Evolutionary conservation across 37 sponge, comb jelly and placozoan species (phyloP), one percentile per base, ranked within the genome.

Genomic region (Haliclona indistincta): DNA sequence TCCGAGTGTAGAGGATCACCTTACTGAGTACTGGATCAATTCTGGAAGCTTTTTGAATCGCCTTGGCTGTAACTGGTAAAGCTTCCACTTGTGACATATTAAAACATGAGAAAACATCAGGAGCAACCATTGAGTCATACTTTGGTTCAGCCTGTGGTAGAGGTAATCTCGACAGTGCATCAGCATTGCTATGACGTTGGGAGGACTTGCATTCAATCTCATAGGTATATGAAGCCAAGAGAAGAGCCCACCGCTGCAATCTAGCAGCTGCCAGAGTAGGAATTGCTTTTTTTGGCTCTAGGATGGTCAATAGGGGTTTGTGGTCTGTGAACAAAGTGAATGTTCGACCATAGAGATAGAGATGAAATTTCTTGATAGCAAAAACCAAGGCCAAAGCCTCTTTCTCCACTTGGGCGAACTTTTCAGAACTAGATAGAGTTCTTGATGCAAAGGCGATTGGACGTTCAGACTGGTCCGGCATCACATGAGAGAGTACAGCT

Each of bases 371-470:
- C 34, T 76, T 67, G 0, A 90, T 61, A 22, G 77, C 81, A 56
- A 56, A 85, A 3, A 74, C 64, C 1, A 86, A 35, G 6, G 43
- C 71, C 15, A 86, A 36, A 2, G 76, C 81, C n/a, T 86, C 81
- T 34, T 58, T 67, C 34, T 83, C 91, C 0, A 84, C 69, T 47
- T 84, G 91, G 15, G 82, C 54, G 33, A 81, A 91, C 1, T 54
- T 2, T 56, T 89, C 89, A 29, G 55, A n/a, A 7, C 37, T 25
- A 7, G 80, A 25, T 26, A 90, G 56, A 0, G 65, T 85, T 15
- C 91, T 64, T 0, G 86, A 90, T 19, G 87, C 87, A 52, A 61
- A 81, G 4, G 88, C 81, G 2, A 90, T 45, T 2, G 86, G 86
- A 22, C 68, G 53, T 34, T 80, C 86, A n/a, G 17, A 28, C 2